Evolutionary conservation across 2,888 invertebrate genomes (phyloP).

Genomic region (Anaspis maculata): DNA sequence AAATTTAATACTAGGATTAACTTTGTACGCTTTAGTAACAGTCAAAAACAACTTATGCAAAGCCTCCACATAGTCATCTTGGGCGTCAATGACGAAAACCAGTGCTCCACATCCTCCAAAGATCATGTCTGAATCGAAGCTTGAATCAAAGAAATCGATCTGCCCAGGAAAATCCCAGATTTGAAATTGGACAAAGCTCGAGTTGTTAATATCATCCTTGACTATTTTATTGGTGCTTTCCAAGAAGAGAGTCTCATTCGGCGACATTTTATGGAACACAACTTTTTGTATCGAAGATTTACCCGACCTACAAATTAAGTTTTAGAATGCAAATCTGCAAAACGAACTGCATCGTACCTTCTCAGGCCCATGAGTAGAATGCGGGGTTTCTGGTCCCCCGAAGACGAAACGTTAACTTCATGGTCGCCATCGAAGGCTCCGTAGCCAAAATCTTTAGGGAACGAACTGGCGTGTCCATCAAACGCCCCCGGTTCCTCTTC

Average conservation of each 20-base stretch:
- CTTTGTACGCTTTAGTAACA: constrained; percentile 89
- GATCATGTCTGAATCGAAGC: constrained; percentile 92
- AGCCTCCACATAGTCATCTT: constrained; percentile 97
- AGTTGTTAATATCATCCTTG: constrained; percentile 95
- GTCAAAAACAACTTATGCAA: constrained; percentile 86
- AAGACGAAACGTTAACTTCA: constrained; percentile 53
- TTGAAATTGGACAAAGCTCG: constrained; percentile 98
- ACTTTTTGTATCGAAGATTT: constrained; percentile 99
- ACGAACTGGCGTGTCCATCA: constrained; percentile 54
- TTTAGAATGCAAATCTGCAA: constrained; percentile 3
- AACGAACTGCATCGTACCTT: constrained; percentile 52
- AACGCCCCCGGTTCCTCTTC: constrained; percentile 41
- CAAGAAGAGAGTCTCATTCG: constrained; percentile 96
- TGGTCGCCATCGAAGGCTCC: constrained; percentile 79
- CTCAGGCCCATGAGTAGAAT: constrained; percentile 92
- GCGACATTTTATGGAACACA: constrained; percentile 99
- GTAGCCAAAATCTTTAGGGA: constrained; percentile 90
- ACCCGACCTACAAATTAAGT: constrained; percentile 69
- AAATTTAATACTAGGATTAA: constrained; percentile 93
- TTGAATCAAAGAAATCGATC: constrained; percentile 94
- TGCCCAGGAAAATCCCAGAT: constrained; percentile 99
- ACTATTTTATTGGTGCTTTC: constrained; percentile 98
- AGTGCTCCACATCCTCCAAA: constrained; percentile 96
- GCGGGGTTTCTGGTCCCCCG: constrained; percentile 80
- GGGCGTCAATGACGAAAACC: constrained; percentile 98